These are phyloP conservation scores for Trachelus troglodyta DNA, from an alignment of 2,888 invertebrate species.

Conservation along the genomic window DNA sequence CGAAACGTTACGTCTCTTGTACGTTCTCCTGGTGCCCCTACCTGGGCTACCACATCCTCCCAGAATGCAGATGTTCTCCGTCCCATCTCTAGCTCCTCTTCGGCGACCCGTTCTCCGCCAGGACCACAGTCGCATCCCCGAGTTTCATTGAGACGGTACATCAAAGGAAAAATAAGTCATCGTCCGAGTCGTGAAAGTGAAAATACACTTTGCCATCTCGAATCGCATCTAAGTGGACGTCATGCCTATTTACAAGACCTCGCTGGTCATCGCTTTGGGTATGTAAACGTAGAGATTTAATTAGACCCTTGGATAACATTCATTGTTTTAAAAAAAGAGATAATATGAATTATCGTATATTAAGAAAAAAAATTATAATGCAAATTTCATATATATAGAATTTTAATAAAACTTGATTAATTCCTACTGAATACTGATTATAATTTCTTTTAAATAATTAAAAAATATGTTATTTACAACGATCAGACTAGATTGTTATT, in stretches of 20 bases:
- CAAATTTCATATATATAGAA: background rate
- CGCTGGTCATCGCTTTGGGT: constrained; percentile 36
- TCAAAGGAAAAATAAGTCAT: constrained; percentile 24
- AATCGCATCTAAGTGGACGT: background rate
- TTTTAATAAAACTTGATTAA: background rate
- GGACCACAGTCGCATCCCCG: constrained; percentile 56
- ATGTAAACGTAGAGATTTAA: constrained; percentile 21
- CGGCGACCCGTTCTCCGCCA: constrained; percentile 42
- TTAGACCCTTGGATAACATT: background rate
- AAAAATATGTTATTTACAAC: background rate
- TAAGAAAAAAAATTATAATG: background rate
- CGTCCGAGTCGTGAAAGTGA: constrained; percentile 23
- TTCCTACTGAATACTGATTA: background rate
- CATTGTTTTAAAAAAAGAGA: constrained; percentile 1
- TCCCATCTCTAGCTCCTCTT: constrained; percentile 45
- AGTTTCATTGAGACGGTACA: constrained; percentile 53
- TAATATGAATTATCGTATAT: background rate
- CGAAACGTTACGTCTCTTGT: constrained; percentile 5
- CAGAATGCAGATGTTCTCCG: constrained; percentile 19
- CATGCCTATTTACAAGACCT: constrained; percentile 22
- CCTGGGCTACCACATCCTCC: constrained; percentile 28
- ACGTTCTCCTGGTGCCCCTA: constrained; percentile 11
- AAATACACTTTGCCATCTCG: background rate
- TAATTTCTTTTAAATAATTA: background rate
- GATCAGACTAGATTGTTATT: background rate